Conservation (phyloP, 2,888 invertebrate species). For the Oscheius onirici region DNA sequence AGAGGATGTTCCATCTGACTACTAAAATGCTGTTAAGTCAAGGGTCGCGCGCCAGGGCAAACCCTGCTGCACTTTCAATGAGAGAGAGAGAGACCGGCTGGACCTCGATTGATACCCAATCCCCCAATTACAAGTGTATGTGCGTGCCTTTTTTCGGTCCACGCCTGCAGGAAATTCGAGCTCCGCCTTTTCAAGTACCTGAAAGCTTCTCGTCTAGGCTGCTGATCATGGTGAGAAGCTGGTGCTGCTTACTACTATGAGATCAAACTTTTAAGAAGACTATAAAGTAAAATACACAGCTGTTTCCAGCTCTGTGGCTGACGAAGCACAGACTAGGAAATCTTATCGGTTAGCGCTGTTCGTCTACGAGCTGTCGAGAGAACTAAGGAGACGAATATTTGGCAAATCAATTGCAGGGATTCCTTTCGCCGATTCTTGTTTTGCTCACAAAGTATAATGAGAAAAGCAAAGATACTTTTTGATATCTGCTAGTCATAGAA, state of each 20-base stretch:
- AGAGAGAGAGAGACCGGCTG: neutral
- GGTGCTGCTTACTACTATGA: neutral
- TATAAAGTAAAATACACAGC: neutral
- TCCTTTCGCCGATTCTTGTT: too few species aligned
- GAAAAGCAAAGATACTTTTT: too few species aligned
- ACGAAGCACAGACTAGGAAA: constrained; percentile 23
- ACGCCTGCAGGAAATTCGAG: constrained; percentile 10
- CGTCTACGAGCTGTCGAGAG: constrained; percentile 8
- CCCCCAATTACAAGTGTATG: constrained; percentile 27
- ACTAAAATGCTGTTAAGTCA: constrained; percentile 14
- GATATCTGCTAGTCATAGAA: too few species aligned
- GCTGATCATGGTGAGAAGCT: constrained; percentile 16
- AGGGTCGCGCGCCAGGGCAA: constrained; percentile 5
- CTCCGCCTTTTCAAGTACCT: constrained; percentile 20
- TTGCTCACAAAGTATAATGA: too few species aligned
- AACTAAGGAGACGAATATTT: constrained; percentile 7
- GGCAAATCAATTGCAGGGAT: neutral
- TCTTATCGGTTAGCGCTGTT: constrained; percentile 26
- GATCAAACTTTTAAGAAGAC: too few species aligned
- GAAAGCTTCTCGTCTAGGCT: constrained; percentile 16
- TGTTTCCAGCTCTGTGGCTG: constrained; percentile 4
- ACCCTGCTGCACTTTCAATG: constrained; percentile 25
- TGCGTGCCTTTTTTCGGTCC: constrained; percentile 19
- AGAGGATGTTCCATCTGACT: neutral
- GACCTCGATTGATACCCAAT: constrained; percentile 26